A percentile compares a stretch with the other conserved stretches of the same genome.
Evolutionary conservation across 2,888 invertebrate species (phyloP).

Genomic region (Hirtodrosophila alboralis): DNA sequence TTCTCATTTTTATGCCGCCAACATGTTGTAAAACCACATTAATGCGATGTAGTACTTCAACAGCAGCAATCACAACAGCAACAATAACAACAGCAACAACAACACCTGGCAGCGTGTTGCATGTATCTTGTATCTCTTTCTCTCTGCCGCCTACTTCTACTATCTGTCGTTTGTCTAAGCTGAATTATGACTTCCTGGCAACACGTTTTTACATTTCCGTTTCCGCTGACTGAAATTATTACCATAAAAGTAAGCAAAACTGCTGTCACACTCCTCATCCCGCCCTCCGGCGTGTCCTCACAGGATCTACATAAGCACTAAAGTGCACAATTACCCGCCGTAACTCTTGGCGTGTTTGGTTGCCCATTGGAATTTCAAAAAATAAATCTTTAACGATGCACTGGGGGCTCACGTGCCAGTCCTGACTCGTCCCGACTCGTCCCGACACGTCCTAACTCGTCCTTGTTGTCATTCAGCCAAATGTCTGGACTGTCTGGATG

Average conservation of each 20-base stretch:
- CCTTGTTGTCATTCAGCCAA: slow-evolving; percentile 29
- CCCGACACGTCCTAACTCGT: neutral
- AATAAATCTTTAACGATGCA: slow-evolving; percentile 77
- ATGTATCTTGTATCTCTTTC: slow-evolving; percentile 40
- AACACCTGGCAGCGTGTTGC: slow-evolving; percentile 59
- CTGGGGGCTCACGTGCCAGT: slow-evolving; percentile 54
- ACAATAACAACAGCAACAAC: slow-evolving; percentile 23
- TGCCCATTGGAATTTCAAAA: slow-evolving; percentile 63
- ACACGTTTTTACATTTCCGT: slow-evolving; percentile 79
- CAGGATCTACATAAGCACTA: slow-evolving; percentile 3
- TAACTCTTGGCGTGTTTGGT: slow-evolving; percentile 42
- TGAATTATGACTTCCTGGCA: slow-evolving; percentile 78
- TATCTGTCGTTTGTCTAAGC: slow-evolving; percentile 75
- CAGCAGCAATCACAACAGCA: slow-evolving; percentile 28
- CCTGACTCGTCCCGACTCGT: slow-evolving; percentile 5
- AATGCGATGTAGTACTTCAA: slow-evolving; percentile 72
- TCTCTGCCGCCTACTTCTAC: slow-evolving; percentile 19
- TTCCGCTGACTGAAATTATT: slow-evolving; percentile 76
- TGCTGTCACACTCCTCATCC: slow-evolving; percentile 18
- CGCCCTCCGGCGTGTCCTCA: neutral
- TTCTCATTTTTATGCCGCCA: slow-evolving; percentile 76
- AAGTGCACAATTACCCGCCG: slow-evolving; percentile 64
- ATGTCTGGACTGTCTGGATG: slow-evolving; percentile 10
- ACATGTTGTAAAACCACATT: slow-evolving; percentile 76
- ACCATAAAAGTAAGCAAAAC: slow-evolving; percentile 71